Evolutionary conservation across 2,888 invertebrate genomes (phyloP), one percentile per base, ranked within the genome.

Genomic region (Athalia circularis): DNA sequence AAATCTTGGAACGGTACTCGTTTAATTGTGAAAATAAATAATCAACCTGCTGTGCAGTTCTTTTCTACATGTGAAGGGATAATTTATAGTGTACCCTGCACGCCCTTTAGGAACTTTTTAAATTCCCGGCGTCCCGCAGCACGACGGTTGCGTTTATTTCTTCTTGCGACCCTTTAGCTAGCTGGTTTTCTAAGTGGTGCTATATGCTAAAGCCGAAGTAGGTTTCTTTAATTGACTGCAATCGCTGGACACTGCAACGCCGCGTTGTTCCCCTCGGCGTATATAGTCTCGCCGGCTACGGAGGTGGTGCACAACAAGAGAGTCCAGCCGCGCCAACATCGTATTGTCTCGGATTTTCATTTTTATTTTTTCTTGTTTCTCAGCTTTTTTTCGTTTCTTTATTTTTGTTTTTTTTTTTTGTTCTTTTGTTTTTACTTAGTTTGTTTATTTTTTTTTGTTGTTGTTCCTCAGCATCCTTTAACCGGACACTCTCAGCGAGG

Each of bases 151-250:
- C 72, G 72, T 72, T 72, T 72, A 72, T 72, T 72, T 72, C 52
- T 57, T 59, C 72, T 13, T 15, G 59, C 45, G 59, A 11, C 6
- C 7, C 54, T 7, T 54, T 7, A 9, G 54, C 72, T 9, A 47
- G 5, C 62, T 62, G 75, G 54, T 54, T 57, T 47, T 65, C 76
- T 80, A 50, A 78, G 79, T 79, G 79, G 86, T 86, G 87, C 84
- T 82, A 86, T 88, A 87, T 87, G 87, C 86, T 85, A 85, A 72
- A 85, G 81, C 83, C 83, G 83, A 83, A 85, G 29, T 29, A 29
- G 86, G 87, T 89, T 89, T 90, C 89, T 90, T 88, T 90, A 90
- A 90, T 90, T 90, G 90, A 90, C 29, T 29, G 29, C 89, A 88
- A 89, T 88, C 75, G 74, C 15, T 54, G 57, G 64, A 52, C 29